These are phyloP conservation scores for Cylas formicarius DNA, from an alignment of 1,140 invertebrate species.

Conservation along the genomic window DNA sequence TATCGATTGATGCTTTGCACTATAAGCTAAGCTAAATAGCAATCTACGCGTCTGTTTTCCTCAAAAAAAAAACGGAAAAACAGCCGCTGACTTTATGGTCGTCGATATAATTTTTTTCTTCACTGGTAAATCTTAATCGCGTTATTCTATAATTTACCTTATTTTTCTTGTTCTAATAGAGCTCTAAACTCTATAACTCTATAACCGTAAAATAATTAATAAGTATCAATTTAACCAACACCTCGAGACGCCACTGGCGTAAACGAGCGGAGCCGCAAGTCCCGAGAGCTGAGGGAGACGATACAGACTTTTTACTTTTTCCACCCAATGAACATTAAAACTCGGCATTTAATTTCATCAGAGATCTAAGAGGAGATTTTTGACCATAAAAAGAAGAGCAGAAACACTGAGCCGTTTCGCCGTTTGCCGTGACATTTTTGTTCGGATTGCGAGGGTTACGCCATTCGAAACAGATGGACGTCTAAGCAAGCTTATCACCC, in stretches of 20 bases:
- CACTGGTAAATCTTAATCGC: too few species aligned
- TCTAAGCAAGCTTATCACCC: slow-evolving; percentile 12
- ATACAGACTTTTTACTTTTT: slow-evolving; percentile 43
- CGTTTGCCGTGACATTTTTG: slow-evolving; percentile 7
- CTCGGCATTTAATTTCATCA: slow-evolving; percentile 47
- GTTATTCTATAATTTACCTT: not conserved
- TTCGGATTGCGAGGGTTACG: slow-evolving; percentile 12
- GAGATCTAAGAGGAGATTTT: slow-evolving; percentile 44
- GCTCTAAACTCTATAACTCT: too few species aligned
- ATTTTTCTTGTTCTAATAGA: too few species aligned
- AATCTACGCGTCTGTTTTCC: too few species aligned
- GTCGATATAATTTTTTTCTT: too few species aligned
- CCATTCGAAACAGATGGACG: slow-evolving; percentile 17
- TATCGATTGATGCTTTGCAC: too few species aligned
- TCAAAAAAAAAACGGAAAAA: too few species aligned
- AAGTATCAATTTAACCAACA: not conserved
- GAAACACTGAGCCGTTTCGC: slow-evolving; percentile 20
- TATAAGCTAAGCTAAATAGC: too few species aligned
- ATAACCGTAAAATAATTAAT: too few species aligned
- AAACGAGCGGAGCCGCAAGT: slow-evolving; percentile 24
- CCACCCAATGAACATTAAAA: slow-evolving; percentile 46
- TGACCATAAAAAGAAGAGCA: slow-evolving; percentile 42
- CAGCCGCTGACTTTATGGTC: too few species aligned
- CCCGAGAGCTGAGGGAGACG: too few species aligned
- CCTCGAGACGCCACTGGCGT: slow-evolving; percentile 17